Conservation (phyloP, 2,888 invertebrate species). For the Cremastinae sp. region DNA sequence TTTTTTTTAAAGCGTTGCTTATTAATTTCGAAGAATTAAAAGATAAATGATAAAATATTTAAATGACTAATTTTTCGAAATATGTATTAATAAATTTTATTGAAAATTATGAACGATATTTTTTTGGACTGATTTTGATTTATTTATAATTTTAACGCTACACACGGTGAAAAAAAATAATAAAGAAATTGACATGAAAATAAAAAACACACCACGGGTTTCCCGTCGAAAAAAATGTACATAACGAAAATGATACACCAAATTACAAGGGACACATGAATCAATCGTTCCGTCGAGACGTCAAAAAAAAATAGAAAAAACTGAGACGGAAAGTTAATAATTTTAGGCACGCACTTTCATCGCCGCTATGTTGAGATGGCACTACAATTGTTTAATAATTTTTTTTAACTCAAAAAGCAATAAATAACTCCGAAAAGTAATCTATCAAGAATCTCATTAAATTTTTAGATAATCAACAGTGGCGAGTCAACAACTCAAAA, state of each 20-base stretch:
- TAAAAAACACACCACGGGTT: background rate
- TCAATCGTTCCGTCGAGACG: slow-evolving; percentile 57
- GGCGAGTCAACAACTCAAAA: slow-evolving; percentile 17
- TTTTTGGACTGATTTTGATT: no score
- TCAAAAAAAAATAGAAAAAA: slow-evolving; percentile 41
- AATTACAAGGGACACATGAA: slow-evolving; percentile 30
- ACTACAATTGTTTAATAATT: slow-evolving; percentile 43
- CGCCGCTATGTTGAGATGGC: slow-evolving; percentile 39
- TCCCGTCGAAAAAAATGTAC: background rate
- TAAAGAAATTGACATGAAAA: background rate
- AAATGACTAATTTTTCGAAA: no score
- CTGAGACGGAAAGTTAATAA: slow-evolving; percentile 28
- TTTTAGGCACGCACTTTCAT: slow-evolving; percentile 54
- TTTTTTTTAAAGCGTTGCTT: slow-evolving; percentile 16
- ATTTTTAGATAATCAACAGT: slow-evolving; percentile 13
- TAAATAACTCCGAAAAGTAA: slow-evolving; percentile 30
- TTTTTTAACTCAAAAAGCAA: slow-evolving; percentile 27
- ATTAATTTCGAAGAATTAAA: slow-evolving; percentile 8
- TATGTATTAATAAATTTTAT: no score
- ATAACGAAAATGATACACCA: slow-evolving; percentile 10
- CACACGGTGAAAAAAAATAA: background rate
- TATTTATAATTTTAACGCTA: background rate
- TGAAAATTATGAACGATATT: background rate
- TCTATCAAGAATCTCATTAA: slow-evolving; percentile 11
- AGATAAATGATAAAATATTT: no score